Base-by-base conservation (phyloP, 1,140 invertebrate species). In the Trigoniulus corallinus region DNA sequence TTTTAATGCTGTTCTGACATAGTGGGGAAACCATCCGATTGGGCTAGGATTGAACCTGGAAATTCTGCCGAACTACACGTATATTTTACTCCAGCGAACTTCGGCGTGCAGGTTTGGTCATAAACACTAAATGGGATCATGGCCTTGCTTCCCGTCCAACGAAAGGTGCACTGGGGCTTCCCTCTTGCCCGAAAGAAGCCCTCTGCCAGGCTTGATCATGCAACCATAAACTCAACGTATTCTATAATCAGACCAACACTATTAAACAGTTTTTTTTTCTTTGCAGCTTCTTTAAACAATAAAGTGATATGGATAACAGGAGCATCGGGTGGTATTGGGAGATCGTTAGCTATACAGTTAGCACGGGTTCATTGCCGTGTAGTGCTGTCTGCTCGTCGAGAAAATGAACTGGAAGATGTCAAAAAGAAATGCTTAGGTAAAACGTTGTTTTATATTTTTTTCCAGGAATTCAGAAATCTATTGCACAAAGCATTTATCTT, bases 261-360 rank as follows among this genome's bases (percentile, higher is more conserved):
- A 55, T 37, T 3, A 56, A 47, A 56, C 51, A 25, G 7, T 34
- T 34, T 7, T 34, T 53, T 54, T 47, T 25, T 56, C 23, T 42
- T 52, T 48, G 23, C 54, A 61, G 63, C 56, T 49, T 53, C 48
- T 20, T 53, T 87, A 40, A 67, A 70, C 53, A 78, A 75, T 0
- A 80, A 88, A 68, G 83, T 89, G 3, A 77, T 88, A 1, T 92
- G 87, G 81, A 82, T 93, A 57, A 88, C 83, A 1, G 87, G 88
- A 39, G 83, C 86, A 12, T 91, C 86, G 0, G 85, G 82, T 69
- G 88, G 88, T 21, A 89, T 92, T 58, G 88, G 88, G 13, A 82
- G 87, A 68, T 63, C 75, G 54, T 64, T 87, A 45, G 82, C 85
- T 0, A 72, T 83, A 51, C 72, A 73, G 25, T 65, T 89, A 29